These are phyloP conservation scores for Liposcelis brunnea DNA, from an alignment of 2,888 invertebrate genomes.

Conservation along the genomic window DNA sequence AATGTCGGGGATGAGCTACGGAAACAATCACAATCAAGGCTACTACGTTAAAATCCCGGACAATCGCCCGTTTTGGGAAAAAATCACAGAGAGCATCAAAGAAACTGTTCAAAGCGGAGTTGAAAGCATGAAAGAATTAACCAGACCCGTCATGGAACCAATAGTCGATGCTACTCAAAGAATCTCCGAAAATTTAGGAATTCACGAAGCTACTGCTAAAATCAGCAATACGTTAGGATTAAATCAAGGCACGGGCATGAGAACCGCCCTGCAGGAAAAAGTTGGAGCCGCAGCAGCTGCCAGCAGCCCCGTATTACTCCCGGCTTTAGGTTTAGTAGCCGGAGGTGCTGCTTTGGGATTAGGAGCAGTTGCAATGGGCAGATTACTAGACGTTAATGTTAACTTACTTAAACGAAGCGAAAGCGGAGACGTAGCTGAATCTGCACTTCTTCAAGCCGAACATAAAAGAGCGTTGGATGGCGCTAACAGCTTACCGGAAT, in stretches of 20 bases:
- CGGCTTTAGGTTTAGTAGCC: constrained; percentile 58
- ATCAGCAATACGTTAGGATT: not conserved
- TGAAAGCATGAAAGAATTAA: constrained; percentile 47
- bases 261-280: constrained; percentile 38
- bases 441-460: constrained; percentile 22
- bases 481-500: constrained; percentile 18
- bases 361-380: constrained; percentile 63
- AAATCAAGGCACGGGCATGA: constrained; percentile 14
- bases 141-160: constrained; percentile 51
- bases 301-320: constrained; percentile 38
- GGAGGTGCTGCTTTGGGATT: constrained; percentile 68
- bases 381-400: constrained; percentile 20
- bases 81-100: constrained; percentile 52
- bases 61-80: constrained; percentile 47
- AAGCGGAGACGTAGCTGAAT: constrained; percentile 12
- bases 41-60: constrained; percentile 22
- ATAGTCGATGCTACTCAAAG: constrained; percentile 63
- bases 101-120: constrained; percentile 49
- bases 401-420: constrained; percentile 7
- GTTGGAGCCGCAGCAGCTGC: constrained; percentile 40
- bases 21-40: constrained; percentile 14
- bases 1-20: constrained; percentile 10
- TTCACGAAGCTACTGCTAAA: constrained; percentile 30
- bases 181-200: constrained; percentile 57
- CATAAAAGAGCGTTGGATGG: constrained; percentile 36